Base-by-base conservation (phyloP, 2,888 invertebrate species). In the Lacanobia oleracea region DNA sequence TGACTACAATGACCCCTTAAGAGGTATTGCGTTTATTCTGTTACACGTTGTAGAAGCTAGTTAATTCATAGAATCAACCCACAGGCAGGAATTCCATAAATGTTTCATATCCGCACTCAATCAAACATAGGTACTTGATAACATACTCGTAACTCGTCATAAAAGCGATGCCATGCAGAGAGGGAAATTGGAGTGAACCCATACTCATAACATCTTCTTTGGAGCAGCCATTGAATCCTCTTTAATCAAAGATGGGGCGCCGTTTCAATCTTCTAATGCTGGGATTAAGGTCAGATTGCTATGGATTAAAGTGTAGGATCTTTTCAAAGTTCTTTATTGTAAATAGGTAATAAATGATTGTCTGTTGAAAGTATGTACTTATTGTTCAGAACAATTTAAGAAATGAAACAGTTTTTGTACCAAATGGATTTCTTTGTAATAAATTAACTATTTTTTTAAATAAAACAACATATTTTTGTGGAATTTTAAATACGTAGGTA, bases 221-320 rank as follows among this genome's bases (percentile, higher is more conserved):
- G 16, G 40, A 12, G 16, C 33, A 12, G 16, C 33, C 9, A 65
- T 51, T 51, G 43, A 66, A 45, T 37, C 37, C 14, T 12, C 0
- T 51, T 59, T 67, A 76, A 73, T 76, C 51, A 76, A 73, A 51
- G 51, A 43, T 33, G 23, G 75, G 14, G 27, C 23, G 33, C 33
- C 7, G 37, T 63, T 45, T 67, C 45, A 76, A 67, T 51, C 51
- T 76, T 67, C 43, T 27, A 51, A 59, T 75, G 18, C 45, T 18
- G 57, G 57, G 27, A 75, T 75, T 67, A 27, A 37, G 37, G 7
- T 54, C 27, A 45, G 67, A 48, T 67, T 76, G n/a, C 14, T 27
- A 45, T n/a, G 16, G 27, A 45, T 76, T 33, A 51, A 45, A n/a
- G n/a, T n/a, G 59, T 59, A 51, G 0, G 21, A 9, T 9, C 18